These are phyloP conservation scores for Nysson spinosus DNA, from an alignment of 2,888 invertebrate genomes.

Conservation along the genomic window DNA sequence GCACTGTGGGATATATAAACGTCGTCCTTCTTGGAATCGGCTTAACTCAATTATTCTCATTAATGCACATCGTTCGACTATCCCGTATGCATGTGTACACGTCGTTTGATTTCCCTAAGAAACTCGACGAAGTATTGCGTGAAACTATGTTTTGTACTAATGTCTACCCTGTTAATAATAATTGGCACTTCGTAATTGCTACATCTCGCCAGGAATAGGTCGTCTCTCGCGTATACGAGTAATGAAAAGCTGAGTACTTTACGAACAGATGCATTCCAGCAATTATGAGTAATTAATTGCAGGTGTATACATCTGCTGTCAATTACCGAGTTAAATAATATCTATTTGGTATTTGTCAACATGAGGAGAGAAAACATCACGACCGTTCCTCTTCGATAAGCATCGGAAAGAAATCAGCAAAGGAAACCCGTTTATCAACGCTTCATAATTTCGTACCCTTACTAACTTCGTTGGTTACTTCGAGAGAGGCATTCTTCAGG, in stretches of 20 bases:
- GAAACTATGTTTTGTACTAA: constrained; percentile 24
- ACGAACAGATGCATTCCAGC: no score
- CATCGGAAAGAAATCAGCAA: not conserved
- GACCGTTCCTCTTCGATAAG: no score
- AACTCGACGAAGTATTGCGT: not conserved
- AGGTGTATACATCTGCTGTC: no score
- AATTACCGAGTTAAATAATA: no score
- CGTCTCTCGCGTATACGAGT: no score
- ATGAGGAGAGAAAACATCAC: no score
- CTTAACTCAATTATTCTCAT: constrained; percentile 8
- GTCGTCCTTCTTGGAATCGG: constrained; percentile 10
- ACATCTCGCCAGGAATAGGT: no score
- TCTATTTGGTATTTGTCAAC: no score
- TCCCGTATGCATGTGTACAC: not conserved
- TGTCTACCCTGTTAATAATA: constrained; percentile 17
- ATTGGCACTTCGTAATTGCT: not conserved
- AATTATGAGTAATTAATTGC: no score
- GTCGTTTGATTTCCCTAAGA: not conserved
- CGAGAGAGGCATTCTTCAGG: constrained; percentile 70
- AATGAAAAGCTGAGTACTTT: no score
- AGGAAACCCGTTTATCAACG: not conserved
- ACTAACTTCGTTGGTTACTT: constrained; percentile 73
- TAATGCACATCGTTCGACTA: not conserved
- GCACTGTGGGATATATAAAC: constrained; percentile 1
- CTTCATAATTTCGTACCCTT: constrained; percentile 73